A percentile compares a stretch with the other conserved stretches of the same genome.
phyloP scores from a whole-genome alignment of 2,113 vertebrate genomes.

The Castor canadensis region DNA sequence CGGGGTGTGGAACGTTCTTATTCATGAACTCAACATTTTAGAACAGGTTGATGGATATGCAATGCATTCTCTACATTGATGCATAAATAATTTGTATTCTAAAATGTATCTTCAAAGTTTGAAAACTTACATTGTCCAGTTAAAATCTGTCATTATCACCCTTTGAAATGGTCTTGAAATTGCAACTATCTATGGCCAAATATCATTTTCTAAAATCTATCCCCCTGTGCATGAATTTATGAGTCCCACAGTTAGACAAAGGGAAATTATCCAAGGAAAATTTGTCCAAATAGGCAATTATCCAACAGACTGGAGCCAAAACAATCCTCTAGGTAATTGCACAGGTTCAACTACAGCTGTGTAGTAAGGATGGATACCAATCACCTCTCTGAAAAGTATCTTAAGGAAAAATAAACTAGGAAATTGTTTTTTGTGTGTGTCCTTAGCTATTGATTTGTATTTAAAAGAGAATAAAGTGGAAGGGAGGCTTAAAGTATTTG shows the following conservation, averaged over 20 bases:
- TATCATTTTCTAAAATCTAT: conserved; percentile 58
- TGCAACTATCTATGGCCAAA: conserved; percentile 40
- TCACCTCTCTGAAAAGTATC: conserved; percentile 51
- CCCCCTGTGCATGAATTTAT: conserved; percentile 58
- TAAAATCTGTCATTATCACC: conserved; percentile 48
- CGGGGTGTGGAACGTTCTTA: conserved; percentile 39
- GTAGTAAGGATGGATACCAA: not conserved
- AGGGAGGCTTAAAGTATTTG: not conserved
- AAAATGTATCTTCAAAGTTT: conserved; percentile 60
- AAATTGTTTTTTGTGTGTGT: not conserved
- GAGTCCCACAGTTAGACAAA: conserved; percentile 43
- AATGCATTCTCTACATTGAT: conserved; percentile 59
- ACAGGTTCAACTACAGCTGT: conserved; percentile 70
- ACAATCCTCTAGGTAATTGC: conserved; percentile 31
- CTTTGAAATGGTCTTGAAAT: conserved; percentile 58
- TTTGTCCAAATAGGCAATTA: conserved; percentile 55
- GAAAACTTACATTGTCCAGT: conserved; percentile 49
- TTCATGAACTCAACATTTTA: conserved; percentile 56
- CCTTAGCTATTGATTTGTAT: not conserved
- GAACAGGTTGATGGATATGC: conserved; percentile 34
- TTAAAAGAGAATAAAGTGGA: not conserved
- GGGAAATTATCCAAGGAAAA: conserved; percentile 64
- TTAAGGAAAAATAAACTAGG: conserved; percentile 52
- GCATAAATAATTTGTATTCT: conserved; percentile 70
- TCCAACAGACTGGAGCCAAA: conserved; percentile 55